Evolutionary conservation across 1,140 invertebrate genomes (phyloP).

Genomic region (Dreissena polymorpha): DNA sequence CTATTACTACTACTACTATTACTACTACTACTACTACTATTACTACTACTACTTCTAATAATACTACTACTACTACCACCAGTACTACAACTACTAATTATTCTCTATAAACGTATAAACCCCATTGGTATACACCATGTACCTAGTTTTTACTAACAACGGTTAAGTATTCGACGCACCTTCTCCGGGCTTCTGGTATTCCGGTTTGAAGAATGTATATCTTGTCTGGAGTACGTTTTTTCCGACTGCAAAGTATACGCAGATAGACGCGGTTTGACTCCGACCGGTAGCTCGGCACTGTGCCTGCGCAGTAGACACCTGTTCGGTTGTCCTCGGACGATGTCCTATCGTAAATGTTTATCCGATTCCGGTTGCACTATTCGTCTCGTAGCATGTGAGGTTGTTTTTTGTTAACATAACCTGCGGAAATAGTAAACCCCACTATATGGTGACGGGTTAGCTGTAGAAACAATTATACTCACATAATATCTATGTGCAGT

Average conservation of each 20-base stretch:
- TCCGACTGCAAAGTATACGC: constrained; percentile 28
- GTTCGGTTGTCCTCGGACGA: constrained; percentile 17
- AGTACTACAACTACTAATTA: too few species aligned
- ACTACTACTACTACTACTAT: too few species aligned
- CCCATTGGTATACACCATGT: too few species aligned
- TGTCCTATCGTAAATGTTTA: constrained; percentile 42
- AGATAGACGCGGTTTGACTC: constrained; percentile 38
- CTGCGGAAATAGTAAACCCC: constrained; percentile 18
- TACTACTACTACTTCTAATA: too few species aligned
- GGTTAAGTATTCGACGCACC: too few species aligned
- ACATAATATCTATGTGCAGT: too few species aligned
- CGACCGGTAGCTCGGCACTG: constrained; percentile 30
- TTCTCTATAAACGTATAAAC: too few species aligned
- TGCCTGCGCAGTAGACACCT: constrained; percentile 45
- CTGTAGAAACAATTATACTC: too few species aligned
- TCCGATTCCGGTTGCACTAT: constrained; percentile 29
- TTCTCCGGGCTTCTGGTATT: background rate
- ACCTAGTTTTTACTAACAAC: too few species aligned
- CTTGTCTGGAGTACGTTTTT: constrained; percentile 35
- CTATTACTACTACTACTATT: too few species aligned
- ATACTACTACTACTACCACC: too few species aligned
- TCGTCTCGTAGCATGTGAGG: constrained; percentile 30
- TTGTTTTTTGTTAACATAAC: constrained; percentile 30
- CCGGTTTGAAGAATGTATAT: constrained; percentile 40
- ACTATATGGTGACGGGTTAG: too few species aligned